Evolutionary conservation across 1,140 invertebrate species (phyloP).

Genomic region (Aphelenchoides besseyi): DNA sequence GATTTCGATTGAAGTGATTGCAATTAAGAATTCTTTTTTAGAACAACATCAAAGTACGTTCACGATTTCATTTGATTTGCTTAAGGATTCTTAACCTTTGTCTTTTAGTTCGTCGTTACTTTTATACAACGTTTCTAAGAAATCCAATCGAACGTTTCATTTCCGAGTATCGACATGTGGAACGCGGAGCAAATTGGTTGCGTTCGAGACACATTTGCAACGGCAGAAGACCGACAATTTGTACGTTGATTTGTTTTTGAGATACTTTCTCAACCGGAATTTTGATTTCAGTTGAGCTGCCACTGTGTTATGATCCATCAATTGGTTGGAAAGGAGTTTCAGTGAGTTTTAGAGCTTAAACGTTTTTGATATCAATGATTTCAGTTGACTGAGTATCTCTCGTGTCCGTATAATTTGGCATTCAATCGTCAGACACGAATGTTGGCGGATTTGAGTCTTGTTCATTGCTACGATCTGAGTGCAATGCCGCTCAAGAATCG

Average conservation of each 20-base stretch:
- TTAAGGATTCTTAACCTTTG: conserved; percentile 9
- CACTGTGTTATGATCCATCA: conserved; percentile 65
- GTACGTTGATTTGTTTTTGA: no score
- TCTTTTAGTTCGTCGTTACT: conserved; percentile 70
- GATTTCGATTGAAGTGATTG: no score
- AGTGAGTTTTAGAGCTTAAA: conserved; percentile 64
- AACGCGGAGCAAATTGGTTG: conserved; percentile 93
- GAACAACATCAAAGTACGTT: background rate
- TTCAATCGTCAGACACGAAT: conserved; percentile 94
- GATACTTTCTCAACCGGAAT: no score
- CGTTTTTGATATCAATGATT: conserved; percentile 1
- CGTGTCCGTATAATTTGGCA: conserved; percentile 85
- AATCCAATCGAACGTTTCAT: conserved; percentile 84
- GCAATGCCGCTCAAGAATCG: conserved; percentile 32
- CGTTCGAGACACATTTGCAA: conserved; percentile 77
- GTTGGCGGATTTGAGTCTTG: conserved; percentile 85
- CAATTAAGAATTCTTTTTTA: background rate
- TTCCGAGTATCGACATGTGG: conserved; percentile 89
- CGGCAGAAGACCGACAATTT: conserved; percentile 75
- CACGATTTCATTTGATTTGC: background rate
- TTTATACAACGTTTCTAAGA: conserved; percentile 89
- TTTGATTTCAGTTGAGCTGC: conserved; percentile 68
- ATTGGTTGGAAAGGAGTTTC: conserved; percentile 62
- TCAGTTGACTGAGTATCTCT: conserved; percentile 70
- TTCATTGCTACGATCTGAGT: conserved; percentile 77